Percentiles rank a stretch among this genome's conserved stretches.
These are phyloP conservation scores for Manacus vitellinus DNA, from an alignment of 2,113 vertebrate species.

Conservation along the genomic window DNA sequence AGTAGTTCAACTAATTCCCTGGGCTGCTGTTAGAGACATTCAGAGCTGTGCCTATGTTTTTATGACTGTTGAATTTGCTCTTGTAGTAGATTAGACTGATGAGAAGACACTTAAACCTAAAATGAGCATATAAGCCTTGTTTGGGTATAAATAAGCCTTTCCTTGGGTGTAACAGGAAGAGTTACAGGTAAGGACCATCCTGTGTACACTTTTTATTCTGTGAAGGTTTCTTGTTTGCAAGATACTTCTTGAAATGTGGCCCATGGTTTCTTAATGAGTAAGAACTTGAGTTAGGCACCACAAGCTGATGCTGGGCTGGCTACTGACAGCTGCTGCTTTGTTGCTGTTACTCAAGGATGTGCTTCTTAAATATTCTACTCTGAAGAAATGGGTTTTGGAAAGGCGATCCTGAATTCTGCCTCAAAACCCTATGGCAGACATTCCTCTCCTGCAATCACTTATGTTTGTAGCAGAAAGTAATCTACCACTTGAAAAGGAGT, in stretches of 20 bases:
- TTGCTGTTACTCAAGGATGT: neutral
- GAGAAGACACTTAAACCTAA: neutral
- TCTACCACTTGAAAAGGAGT: neutral
- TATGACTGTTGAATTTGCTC: neutral
- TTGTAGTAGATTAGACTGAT: neutral
- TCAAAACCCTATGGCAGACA: neutral
- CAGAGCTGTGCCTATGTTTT: neutral
- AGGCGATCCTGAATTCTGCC: neutral
- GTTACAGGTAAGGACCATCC: neutral
- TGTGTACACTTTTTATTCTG: neutral
- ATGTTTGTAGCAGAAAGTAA: neutral
- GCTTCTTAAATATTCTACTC: neutral
- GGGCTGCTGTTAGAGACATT: neutral
- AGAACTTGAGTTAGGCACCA: neutral
- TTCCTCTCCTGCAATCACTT: neutral
- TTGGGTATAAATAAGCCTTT: neutral
- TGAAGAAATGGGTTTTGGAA: neutral
- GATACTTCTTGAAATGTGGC: neutral
- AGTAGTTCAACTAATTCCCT: neutral
- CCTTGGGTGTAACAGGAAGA: neutral
- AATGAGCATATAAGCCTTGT: neutral
- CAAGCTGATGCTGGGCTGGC: neutral
- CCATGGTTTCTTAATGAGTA: neutral
- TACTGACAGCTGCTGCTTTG: neutral
- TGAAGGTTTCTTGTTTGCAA: neutral